Percentiles rank a stretch among this genome's conserved stretches.
Conservation (phyloP, 2,888 invertebrate genomes). For the Sicus ferrugineus region DNA sequence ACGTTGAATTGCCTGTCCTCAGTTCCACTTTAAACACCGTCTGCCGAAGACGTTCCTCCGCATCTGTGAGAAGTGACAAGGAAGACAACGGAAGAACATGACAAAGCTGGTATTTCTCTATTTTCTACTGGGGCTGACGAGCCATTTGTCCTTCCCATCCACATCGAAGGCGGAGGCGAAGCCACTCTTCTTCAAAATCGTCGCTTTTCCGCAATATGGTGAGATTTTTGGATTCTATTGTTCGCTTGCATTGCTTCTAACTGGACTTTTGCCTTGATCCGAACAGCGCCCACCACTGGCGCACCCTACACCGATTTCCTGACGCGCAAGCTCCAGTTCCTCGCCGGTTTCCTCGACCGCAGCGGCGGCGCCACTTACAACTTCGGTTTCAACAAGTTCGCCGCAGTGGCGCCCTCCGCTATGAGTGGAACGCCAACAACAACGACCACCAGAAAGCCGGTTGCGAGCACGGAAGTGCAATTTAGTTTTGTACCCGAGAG, state of each 20-base stretch:
- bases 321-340: constrained; percentile 30
- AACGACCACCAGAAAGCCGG: neutral
- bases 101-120: constrained; percentile 25
- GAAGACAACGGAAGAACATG: constrained; percentile 16
- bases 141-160: constrained; percentile 16
- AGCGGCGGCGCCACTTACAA: neutral
- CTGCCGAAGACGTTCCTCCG: constrained; percentile 32
- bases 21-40: constrained; percentile 34
- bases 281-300: neutral
- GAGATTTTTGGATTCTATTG: neutral
- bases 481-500: constrained; percentile 6
- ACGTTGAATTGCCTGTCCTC: constrained; percentile 11
- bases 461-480: constrained; percentile 4
- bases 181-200: constrained; percentile 36
- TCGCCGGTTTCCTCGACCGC: constrained; percentile 26
- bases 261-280: neutral
- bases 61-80: neutral
- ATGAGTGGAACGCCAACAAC: constrained; percentile 20
- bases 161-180: constrained; percentile 32
- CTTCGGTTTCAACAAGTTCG: constrained; percentile 21
- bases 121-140: constrained; percentile 21
- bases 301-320: constrained; percentile 23
- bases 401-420: neutral
- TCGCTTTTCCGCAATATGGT: constrained; percentile 24
- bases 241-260: neutral